phyloP scores from a whole-genome alignment of 2,888 invertebrate genomes.

The Eupithecia abbreviata region DNA sequence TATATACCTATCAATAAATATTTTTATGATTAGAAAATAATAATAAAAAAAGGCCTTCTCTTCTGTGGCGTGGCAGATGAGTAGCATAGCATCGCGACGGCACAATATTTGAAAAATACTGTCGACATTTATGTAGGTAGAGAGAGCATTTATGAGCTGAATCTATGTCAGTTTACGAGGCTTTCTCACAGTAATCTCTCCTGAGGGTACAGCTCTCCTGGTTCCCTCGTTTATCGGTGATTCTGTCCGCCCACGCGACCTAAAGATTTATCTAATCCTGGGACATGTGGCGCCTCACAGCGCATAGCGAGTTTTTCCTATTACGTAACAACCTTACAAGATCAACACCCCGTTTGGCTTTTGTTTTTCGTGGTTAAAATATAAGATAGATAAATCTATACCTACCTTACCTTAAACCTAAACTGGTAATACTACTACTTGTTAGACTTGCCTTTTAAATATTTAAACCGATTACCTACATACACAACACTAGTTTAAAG shows the following conservation, averaged over 20 bases:
- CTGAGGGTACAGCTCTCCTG: conserved; percentile 53
- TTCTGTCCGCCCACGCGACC: conserved; percentile 65
- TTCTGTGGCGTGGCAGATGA: not conserved
- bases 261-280: conserved; percentile 61
- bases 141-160: not conserved
- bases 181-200: conserved; percentile 48
- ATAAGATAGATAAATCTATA: not conserved
- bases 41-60: not conserved
- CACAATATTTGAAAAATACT: not conserved
- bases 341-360: not conserved
- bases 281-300: conserved; percentile 17
- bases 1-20: too few relatives aligned
- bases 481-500: too few relatives aligned
- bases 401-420: not conserved
- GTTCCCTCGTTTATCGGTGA: conserved; percentile 62
- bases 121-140: not conserved
- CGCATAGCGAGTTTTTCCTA: not conserved
- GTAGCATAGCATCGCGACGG: not conserved
- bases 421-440: not conserved
- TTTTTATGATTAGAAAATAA: too few relatives aligned
- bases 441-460: not conserved
- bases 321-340: not conserved
- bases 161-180: conserved; percentile 25
- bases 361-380: not conserved
- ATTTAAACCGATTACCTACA: not conserved